A percentile compares a stretch with the other conserved stretches of the same genome.
Evolutionary conservation across 2,888 invertebrate species (phyloP).

Genomic region (Diaphora mendica): DNA sequence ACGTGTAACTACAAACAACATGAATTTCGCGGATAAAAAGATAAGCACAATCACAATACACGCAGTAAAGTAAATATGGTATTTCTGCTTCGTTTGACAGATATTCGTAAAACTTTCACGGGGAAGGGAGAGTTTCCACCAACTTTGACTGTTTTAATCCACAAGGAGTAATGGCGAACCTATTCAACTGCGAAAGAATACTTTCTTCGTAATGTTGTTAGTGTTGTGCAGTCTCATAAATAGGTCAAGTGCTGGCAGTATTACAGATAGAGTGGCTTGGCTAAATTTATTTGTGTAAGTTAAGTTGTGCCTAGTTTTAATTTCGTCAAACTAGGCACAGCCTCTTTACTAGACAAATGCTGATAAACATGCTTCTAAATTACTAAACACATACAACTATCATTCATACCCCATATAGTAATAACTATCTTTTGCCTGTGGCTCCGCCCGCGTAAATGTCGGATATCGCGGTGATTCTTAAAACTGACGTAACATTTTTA

Average conservation of each 20-base stretch:
- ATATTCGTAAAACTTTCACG: too few relatives aligned
- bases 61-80: too few relatives aligned
- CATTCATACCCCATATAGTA: too few relatives aligned
- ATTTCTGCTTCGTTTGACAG: too few relatives aligned
- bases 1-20: neutral
- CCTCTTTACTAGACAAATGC: too few relatives aligned
- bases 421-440: too few relatives aligned
- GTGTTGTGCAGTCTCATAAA: neutral
- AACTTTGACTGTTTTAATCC: neutral
- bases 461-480: too few relatives aligned
- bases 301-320: neutral
- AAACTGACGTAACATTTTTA: too few relatives aligned
- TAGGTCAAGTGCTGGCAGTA: neutral
- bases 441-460: too few relatives aligned
- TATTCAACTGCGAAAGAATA: neutral
- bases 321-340: neutral
- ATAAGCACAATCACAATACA: too few relatives aligned
- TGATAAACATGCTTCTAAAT: too few relatives aligned
- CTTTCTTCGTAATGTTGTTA: neutral
- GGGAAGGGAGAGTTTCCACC: neutral
- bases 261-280: neutral
- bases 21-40: neutral
- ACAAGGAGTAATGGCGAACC: neutral
- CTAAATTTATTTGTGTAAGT: neutral
- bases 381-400: too few relatives aligned